phyloP scores from a whole-genome alignment of 2,113 vertebrate genomes.

The Serinus canaria region DNA sequence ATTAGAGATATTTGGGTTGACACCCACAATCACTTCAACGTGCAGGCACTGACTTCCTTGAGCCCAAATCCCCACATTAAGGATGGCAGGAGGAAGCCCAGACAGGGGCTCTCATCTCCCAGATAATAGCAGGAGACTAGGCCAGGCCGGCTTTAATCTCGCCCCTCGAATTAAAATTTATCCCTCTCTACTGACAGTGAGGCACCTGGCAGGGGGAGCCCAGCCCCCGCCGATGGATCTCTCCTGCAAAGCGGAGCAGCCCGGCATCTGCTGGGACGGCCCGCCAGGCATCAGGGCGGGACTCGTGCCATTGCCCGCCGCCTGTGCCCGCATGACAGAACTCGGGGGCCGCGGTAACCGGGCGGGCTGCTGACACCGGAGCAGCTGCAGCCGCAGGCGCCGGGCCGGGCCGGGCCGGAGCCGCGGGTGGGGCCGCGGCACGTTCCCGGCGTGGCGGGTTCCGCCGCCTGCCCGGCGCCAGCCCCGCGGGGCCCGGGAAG shows the following conservation, averaged over 20 bases:
- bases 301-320: background rate
- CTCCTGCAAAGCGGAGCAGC: background rate
- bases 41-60: background rate
- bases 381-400: background rate
- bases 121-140: background rate
- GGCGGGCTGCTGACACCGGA: background rate
- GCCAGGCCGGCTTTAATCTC: background rate
- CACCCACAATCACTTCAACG: conserved; percentile 38
- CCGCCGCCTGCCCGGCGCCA: conserved; percentile 7
- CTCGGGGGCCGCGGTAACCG: background rate
- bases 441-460: background rate
- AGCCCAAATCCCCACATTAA: background rate
- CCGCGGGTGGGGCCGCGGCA: background rate
- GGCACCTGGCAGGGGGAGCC: conserved; percentile 12
- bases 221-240: background rate
- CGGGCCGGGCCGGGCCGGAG: background rate
- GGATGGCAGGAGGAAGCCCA: background rate
- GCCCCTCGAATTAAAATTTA: background rate
- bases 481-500: background rate
- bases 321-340: background rate
- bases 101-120: background rate
- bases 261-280: background rate
- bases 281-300: conserved; percentile 10
- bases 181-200: background rate
- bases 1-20: background rate